Percentiles rank a stretch among this genome's conserved stretches.
These are phyloP conservation scores for Bostrychus sinensis DNA, from an alignment of 2,113 vertebrate genomes.

Conservation along the genomic window DNA sequence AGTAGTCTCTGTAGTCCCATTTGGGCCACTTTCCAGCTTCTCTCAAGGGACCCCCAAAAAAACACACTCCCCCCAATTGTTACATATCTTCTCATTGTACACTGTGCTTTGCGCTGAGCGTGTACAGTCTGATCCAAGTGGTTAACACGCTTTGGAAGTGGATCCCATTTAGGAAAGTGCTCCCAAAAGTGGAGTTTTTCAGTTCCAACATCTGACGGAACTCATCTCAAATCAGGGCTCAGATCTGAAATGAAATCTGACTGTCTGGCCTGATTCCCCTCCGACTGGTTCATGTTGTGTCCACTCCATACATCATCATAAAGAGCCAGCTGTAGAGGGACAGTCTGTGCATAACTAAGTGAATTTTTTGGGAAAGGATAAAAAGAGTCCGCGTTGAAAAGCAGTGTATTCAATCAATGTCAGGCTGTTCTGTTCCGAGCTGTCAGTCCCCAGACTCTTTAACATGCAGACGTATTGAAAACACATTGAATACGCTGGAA, in stretches of 20 bases:
- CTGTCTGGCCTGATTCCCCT: constrained; percentile 14
- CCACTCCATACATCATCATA: background rate
- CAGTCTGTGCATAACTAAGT: constrained; percentile 2
- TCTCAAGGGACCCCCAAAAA: too few relatives aligned
- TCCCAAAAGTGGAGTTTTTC: constrained; percentile 5
- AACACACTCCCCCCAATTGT: too few relatives aligned
- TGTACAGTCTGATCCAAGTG: constrained; percentile 40
- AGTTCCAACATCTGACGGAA: constrained; percentile 8
- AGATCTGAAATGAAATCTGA: background rate
- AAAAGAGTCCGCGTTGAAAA: background rate
- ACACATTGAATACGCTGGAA: background rate
- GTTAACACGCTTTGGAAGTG: constrained; percentile 18
- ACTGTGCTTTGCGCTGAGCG: constrained; percentile 28
- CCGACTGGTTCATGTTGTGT: background rate
- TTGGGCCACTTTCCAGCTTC: too few relatives aligned
- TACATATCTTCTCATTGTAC: too few relatives aligned
- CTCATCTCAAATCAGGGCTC: constrained; percentile 9
- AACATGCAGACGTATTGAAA: background rate
- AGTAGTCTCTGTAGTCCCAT: too few relatives aligned
- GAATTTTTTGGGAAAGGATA: background rate
- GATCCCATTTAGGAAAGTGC: constrained; percentile 33
- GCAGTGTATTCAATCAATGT: constrained; percentile 16
- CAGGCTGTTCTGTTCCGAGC: background rate
- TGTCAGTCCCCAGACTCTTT: background rate
- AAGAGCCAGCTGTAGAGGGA: background rate